phyloP scores from a whole-genome alignment of 2,888 invertebrate genomes.

The Drosophila longiperda region DNA sequence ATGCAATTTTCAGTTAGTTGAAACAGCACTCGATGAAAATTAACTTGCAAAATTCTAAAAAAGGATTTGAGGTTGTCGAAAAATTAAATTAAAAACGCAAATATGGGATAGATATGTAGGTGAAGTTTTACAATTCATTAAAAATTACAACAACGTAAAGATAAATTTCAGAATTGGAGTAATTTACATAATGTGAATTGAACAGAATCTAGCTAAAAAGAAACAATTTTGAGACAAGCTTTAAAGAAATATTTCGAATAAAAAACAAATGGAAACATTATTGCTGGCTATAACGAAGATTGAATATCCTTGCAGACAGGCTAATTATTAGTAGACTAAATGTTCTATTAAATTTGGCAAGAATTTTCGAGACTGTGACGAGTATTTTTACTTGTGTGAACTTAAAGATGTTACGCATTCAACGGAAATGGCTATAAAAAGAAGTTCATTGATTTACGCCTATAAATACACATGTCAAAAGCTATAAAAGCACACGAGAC shows the following conservation, averaged over 20 bases:
- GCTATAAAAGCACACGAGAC: background rate
- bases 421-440: background rate
- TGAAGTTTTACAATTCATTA: background rate
- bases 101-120: background rate
- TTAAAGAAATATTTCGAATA: background rate
- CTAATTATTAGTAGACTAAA: background rate
- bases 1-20: slow-evolving; percentile 20
- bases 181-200: slow-evolving; percentile 9
- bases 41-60: slow-evolving; percentile 4
- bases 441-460: background rate
- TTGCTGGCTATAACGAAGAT: background rate
- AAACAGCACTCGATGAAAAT: slow-evolving; percentile 6
- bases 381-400: background rate
- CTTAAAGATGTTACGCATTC: background rate
- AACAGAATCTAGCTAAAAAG: background rate
- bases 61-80: slow-evolving; percentile 4
- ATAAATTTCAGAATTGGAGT: background rate
- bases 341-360: background rate
- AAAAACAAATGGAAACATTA: background rate
- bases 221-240: background rate
- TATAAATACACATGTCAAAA: slow-evolving; percentile 13
- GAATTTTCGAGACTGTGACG: background rate
- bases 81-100: slow-evolving; percentile 23
- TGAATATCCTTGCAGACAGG: background rate
- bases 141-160: background rate